Evolutionary conservation across 2,888 invertebrate genomes (phyloP).

Genomic region (Minunthozetes semirufus): DNA sequence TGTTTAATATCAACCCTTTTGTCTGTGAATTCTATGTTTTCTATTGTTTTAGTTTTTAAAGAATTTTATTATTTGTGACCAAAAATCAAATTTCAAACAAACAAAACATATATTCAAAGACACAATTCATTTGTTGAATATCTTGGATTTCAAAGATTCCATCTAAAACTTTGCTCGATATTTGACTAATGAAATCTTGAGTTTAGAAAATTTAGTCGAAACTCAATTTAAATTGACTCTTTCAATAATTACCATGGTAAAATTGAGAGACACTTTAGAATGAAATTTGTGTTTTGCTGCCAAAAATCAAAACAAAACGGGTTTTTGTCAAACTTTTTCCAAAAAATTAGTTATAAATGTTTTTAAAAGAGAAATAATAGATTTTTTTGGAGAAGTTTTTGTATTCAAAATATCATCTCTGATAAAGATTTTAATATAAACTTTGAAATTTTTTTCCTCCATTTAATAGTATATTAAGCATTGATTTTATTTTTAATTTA

Average conservation of each 20-base stretch:
- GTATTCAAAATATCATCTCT: too few species aligned
- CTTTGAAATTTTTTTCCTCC: too few species aligned
- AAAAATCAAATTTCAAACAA: conserved; percentile 31
- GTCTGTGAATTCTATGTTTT: conserved; percentile 21
- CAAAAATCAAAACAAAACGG: conserved; percentile 32
- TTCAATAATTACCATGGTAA: too few species aligned
- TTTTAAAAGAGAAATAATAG: background rate
- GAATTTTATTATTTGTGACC: conserved; percentile 31
- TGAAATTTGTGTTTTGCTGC: conserved; percentile 28
- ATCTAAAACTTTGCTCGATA: background rate
- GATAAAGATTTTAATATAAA: too few species aligned
- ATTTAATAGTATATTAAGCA: background rate
- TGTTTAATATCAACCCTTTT: conserved; percentile 7
- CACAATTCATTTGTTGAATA: conserved; percentile 11
- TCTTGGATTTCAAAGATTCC: background rate
- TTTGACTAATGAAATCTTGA: too few species aligned
- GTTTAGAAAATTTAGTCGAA: too few species aligned
- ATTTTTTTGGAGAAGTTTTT: background rate
- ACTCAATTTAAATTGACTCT: too few species aligned
- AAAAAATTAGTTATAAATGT: background rate
- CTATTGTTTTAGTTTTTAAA: conserved; percentile 20
- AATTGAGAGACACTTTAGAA: too few species aligned
- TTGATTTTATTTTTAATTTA: background rate
- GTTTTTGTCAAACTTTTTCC: conserved; percentile 24
- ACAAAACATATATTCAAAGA: conserved; percentile 1